These are phyloP conservation scores for Drosophila acutilabella DNA, from an alignment of 2,888 invertebrate genomes.

Conservation along the genomic window DNA sequence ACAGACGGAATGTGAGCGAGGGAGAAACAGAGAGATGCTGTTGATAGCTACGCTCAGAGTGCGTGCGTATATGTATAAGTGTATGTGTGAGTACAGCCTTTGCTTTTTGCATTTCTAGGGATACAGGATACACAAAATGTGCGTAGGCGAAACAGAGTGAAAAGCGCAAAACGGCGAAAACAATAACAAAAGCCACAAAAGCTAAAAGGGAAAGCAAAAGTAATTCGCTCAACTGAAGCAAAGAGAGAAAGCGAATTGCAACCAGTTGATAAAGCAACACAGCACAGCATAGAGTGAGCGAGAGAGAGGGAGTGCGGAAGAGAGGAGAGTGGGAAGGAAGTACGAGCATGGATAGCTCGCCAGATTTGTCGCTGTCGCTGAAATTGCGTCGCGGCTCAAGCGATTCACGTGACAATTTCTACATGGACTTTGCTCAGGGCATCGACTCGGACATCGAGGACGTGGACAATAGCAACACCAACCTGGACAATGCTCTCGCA, in stretches of 20 bases:
- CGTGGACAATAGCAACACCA: constrained; percentile 88
- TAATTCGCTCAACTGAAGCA: constrained; percentile 27
- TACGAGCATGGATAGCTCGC: constrained; percentile 90
- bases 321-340: neutral
- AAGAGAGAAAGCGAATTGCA: constrained; percentile 21
- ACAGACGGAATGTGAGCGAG: neutral
- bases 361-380: constrained; percentile 93
- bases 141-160: constrained; percentile 64
- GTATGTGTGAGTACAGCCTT: constrained; percentile 46
- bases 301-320: constrained; percentile 8
- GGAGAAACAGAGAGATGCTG: constrained; percentile 12
- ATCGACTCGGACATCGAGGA: constrained; percentile 96
- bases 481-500: constrained; percentile 48
- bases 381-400: constrained; percentile 94
- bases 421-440: constrained; percentile 96
- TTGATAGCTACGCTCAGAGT: constrained; percentile 1
- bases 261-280: neutral
- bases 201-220: constrained; percentile 8
- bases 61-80: constrained; percentile 17
- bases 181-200: constrained; percentile 33
- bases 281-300: neutral
- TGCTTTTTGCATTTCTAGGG: constrained; percentile 68
- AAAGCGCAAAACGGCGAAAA: constrained; percentile 39
- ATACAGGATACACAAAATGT: constrained; percentile 80
- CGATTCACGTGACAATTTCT: constrained; percentile 94